phyloP scores from a whole-genome alignment of 2,888 invertebrate species.

The Phortica okadai region DNA sequence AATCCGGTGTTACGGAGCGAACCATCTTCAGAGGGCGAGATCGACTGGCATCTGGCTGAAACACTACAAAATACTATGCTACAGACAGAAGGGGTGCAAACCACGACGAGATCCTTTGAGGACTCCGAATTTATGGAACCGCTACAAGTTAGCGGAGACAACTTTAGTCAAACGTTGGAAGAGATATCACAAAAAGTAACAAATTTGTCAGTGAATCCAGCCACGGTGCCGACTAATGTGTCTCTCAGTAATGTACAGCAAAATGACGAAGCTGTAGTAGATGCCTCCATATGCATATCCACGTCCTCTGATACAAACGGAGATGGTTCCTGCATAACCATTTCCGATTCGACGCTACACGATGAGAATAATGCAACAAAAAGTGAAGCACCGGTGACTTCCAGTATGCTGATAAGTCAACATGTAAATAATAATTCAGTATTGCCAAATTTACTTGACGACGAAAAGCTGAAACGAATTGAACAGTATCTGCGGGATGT shows the following conservation, averaged over 20 bases:
- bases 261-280: slow-evolving; percentile 42
- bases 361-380: slow-evolving; percentile 52
- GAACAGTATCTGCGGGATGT: slow-evolving; percentile 73
- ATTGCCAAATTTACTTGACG: slow-evolving; percentile 45
- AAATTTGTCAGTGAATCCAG: slow-evolving; percentile 52
- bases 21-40: slow-evolving; percentile 25
- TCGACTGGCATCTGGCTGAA: slow-evolving; percentile 18
- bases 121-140: slow-evolving; percentile 66
- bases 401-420: slow-evolving; percentile 23
- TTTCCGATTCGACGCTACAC: slow-evolving; percentile 52
- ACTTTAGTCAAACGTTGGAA: slow-evolving; percentile 40
- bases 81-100: not conserved
- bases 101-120: slow-evolving; percentile 33
- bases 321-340: slow-evolving; percentile 54
- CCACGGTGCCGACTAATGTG: slow-evolving; percentile 33
- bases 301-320: slow-evolving; percentile 45
- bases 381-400: slow-evolving; percentile 51
- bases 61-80: slow-evolving; percentile 11
- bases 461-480: slow-evolving; percentile 64
- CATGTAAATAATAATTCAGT: slow-evolving; percentile 32
- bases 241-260: not conserved
- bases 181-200: slow-evolving; percentile 61
- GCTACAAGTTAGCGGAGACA: slow-evolving; percentile 60
- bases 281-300: slow-evolving; percentile 49
- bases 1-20: slow-evolving; percentile 55